phyloP scores from a whole-genome alignment of 2,113 vertebrate genomes.

The Sminthopsis crassicaudata region DNA sequence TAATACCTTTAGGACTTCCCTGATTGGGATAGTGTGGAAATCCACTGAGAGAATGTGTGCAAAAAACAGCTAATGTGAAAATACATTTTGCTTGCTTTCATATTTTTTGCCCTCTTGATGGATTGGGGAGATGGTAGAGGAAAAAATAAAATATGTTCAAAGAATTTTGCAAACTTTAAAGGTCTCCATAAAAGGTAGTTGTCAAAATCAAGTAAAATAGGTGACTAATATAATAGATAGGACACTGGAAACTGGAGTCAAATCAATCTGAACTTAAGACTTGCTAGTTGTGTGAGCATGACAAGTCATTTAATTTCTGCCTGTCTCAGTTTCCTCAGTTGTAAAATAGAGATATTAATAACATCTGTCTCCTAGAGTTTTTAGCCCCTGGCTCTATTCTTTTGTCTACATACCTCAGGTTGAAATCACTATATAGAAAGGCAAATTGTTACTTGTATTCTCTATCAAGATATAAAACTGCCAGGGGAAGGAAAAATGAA shows the following conservation, averaged over 20 bases:
- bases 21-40: background rate
- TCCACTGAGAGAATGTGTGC: background rate
- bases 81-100: background rate
- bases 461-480: background rate
- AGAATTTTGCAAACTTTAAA: background rate
- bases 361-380: background rate
- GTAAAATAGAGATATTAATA: background rate
- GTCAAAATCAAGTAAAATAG: background rate
- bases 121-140: background rate
- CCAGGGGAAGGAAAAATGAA: background rate
- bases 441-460: background rate
- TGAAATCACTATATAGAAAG: background rate
- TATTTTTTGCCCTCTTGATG: background rate
- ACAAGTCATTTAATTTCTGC: background rate
- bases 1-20: background rate
- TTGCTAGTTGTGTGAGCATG: background rate
- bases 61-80: background rate
- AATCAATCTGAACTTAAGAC: background rate
- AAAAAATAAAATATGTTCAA: background rate
- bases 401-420: slow-evolving; percentile 17
- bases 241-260: background rate
- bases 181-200: background rate
- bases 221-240: background rate
- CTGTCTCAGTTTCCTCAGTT: background rate
- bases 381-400: background rate